These are phyloP conservation scores for Eueides isabella DNA, from an alignment of 1,140 invertebrate genomes.

Conservation along the genomic window DNA sequence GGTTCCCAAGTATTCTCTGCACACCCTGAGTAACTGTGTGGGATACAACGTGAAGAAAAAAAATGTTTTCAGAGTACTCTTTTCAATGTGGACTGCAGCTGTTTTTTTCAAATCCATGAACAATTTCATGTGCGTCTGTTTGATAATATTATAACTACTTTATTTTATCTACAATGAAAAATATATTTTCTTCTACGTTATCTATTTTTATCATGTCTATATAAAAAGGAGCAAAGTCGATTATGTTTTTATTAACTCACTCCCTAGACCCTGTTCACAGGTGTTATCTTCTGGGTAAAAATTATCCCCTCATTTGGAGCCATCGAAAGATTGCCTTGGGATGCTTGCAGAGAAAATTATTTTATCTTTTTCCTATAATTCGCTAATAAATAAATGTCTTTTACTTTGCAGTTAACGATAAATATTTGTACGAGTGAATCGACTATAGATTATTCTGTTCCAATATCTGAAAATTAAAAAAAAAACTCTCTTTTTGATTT, in stretches of 20 bases:
- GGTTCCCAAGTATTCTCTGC: too few species aligned
- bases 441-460: too few species aligned
- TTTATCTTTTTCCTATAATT: conserved; percentile 3
- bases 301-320: conserved; percentile 8
- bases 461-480: too few species aligned
- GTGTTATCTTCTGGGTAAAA: conserved; percentile 15
- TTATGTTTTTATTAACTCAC: conserved; percentile 21
- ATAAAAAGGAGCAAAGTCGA: conserved; percentile 13
- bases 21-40: too few species aligned
- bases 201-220: not conserved
- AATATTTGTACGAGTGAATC: too few species aligned
- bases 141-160: too few species aligned
- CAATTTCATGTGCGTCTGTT: too few species aligned
- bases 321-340: conserved; percentile 13
- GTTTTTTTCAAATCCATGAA: too few species aligned
- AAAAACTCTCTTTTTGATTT: too few species aligned
- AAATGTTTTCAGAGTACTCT: too few species aligned
- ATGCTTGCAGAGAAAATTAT: conserved; percentile 12
- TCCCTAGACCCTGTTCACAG: not conserved
- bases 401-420: not conserved
- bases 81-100: too few species aligned
- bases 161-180: too few species aligned
- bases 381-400: not conserved
- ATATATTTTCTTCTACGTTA: not conserved
- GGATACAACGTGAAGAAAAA: not conserved